Evolutionary conservation across 2,797 vertebrate species (phyloP).

Genomic region (Telmatherina bonti): DNA sequence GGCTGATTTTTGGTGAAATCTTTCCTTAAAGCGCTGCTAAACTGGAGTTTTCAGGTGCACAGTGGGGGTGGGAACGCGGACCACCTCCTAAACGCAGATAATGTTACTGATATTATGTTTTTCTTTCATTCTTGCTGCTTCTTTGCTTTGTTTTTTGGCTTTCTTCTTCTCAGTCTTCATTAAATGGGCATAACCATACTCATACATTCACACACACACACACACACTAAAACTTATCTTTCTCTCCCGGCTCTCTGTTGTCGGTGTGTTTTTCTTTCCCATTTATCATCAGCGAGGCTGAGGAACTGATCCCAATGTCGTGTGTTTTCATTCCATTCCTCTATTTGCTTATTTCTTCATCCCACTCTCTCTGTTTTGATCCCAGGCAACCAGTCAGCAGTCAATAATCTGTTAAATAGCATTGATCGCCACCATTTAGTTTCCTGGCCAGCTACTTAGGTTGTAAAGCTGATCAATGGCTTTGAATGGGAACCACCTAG

Average conservation of each 20-base stretch:
- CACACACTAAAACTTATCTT: slow-evolving; percentile 33
- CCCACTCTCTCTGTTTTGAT: slow-evolving; percentile 73
- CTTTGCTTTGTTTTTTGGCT: slow-evolving; percentile 17
- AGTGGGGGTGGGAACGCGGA: slow-evolving; percentile 12
- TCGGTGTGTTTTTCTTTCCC: slow-evolving; percentile 71
- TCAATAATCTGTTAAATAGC: slow-evolving; percentile 87
- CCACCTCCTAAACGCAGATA: slow-evolving; percentile 25
- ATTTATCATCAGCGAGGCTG: slow-evolving; percentile 74
- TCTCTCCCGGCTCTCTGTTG: slow-evolving; percentile 52
- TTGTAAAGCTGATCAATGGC: slow-evolving; percentile 84
- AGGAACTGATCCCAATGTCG: slow-evolving; percentile 70
- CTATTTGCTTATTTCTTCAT: slow-evolving; percentile 72
- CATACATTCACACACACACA: slow-evolving; percentile 47
- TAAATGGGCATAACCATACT: slow-evolving; percentile 63
- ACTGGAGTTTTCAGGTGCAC: slow-evolving; percentile 53
- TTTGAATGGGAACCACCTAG: slow-evolving; percentile 84
- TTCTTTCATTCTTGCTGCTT: background rate
- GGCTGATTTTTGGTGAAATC: slow-evolving; percentile 53
- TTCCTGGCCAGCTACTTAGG: slow-evolving; percentile 83
- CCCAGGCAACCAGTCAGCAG: slow-evolving; percentile 79
- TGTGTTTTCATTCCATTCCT: slow-evolving; percentile 71
- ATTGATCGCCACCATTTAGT: slow-evolving; percentile 85
- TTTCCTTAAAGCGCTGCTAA: slow-evolving; percentile 3
- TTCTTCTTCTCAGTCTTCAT: slow-evolving; percentile 51
- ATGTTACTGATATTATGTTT: slow-evolving; percentile 1